Base-by-base conservation (phyloP, 2,797 vertebrate genomes). In the Phrynocephalus vlangalii region DNA sequence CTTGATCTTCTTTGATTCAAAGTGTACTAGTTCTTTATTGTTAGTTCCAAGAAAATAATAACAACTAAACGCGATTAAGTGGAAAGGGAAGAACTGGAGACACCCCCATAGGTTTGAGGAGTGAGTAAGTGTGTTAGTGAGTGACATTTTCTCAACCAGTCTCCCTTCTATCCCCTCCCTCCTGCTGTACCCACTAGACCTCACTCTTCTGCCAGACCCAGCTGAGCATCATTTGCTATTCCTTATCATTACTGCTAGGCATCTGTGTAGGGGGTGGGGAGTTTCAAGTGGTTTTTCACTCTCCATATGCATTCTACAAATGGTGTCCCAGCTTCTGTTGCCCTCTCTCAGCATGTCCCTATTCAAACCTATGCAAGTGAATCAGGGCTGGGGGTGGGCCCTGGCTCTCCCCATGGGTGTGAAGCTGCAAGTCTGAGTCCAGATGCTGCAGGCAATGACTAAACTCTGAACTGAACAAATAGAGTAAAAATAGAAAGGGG, bases 401-500 rank as follows among this genome's bases (percentile, higher is more conserved):
- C 77, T 60, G 52, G 81, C 84, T 88, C 79, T 88, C 66, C 80
- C 89, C 22, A 15, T 82, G 84, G 77, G 89, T 90, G 89, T 75
- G 70, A 87, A 82, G 71, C 60, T 48, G 78, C 82, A 71, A 33
- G 88, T 5, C 80, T 87, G 82, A 77, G 79, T 82, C 89, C 89
- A 87, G 71, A 86, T 90, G 89, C 82, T 28, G 4, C 77, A 63
- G 48, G 76, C 48, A 60, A 87, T 90, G 89, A 90, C 77, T 90
- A 90, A 88, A 87, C 78, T 24, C 77, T 81, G 77, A 77, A 85
- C 20, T 3, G 82, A 84, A 78, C 85, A 68, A 82, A 63, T n/a
- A 80, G 78, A 66, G 86, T 90, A 87, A 90, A 90, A 90, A 90
- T 90, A 90, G 82, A 50, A 70, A 44, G 18, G 85, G 85, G 88